Evolutionary conservation across 2,113 vertebrate species (phyloP), one percentile per base, ranked within the genome.

Genomic region (Odocoileus hemionus): DNA sequence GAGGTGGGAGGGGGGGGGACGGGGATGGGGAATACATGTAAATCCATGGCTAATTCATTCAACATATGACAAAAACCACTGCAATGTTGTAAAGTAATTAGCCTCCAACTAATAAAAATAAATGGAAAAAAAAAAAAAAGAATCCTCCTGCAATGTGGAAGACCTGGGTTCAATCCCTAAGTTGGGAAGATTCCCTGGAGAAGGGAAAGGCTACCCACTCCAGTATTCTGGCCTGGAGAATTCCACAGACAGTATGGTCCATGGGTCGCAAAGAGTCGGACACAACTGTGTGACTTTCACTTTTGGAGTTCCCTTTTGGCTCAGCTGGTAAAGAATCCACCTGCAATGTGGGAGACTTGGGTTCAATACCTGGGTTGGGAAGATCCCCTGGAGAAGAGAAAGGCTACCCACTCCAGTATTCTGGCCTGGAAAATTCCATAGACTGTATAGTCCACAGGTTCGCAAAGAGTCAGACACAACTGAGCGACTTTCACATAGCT

Each of bases 381-480:
- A 11, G 64, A 70, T 70, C 9, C n/a, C n/a, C n/a, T 70, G n/a
- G 64, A 36, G 17, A 36, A 70, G n/a, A 8, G n/a, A 36, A 70
- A 70, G n/a, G n/a, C 17, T 36, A 21, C 17, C n/a, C 36, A 70
- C 64, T 36, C 64, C 17, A 70, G 64, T 36, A 70, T 70, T 21
- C n/a, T 70, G 64, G 64, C 17, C 64, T 70, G 64, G n/a, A 67
- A n/a, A 70, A 70, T 70, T 70, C n/a, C n/a, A 70, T 21, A 70
- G n/a, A 70, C 64, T 33, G 30, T 64, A 70, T 0, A 70, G 9
- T 70, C n/a, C 64, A 70, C 4, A 10, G n/a, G 64, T n/a, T 70
- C 19, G 2, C 64, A 70, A 67, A 67, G 64, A 67, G 64, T 67
- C 1, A 0, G n/a, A 70, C 17, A 70, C 0, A 4, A 70, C n/a